Evolutionary conservation across 37 sponge, comb jelly and placozoan species (phyloP), one percentile per base, ranked within the genome.

Genomic region (Axinella damicornis): DNA sequence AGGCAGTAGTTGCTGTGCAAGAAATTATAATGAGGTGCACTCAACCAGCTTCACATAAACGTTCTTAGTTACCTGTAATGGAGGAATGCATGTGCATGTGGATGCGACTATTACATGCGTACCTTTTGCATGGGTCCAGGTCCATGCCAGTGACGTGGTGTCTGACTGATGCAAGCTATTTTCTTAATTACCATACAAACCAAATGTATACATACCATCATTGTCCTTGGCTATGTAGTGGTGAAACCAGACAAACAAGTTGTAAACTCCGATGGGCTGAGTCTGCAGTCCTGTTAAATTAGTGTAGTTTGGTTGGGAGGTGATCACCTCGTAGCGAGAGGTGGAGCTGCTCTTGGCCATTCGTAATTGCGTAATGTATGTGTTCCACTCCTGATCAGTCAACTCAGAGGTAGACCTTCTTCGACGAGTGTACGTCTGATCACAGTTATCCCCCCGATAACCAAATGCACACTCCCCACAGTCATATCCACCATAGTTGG

Each of bases 231-330:
- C 28, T 33, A 67, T 34, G 2, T 33, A 67, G 68, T 67, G 68
- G 33, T 67, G 68, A 18, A 67, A 19, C 68, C 68, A 67, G 32
- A 27, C 33, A 30, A 67, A 67, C 68, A 67, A 33, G 68, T 67
- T 34, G 9, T 67, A 67, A 11, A 19, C 19, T 19, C 46, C 46
- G 9, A 46, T 46, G 46, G 4, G 6, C 34, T 30, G 2, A 67
- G 68, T 33, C 33, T 67, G 19, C 2, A 32, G 2, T 33, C 5
- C 19, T 67, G 28, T 34, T 67, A 2, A 4, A 33, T 33, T 30
- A 67, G 12, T 30, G 19, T 24, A 19, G 33, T 30, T 27, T 19
- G 20, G 32, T 19, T 12, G 28, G 34, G 32, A 19, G 28, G 33
- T 67, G 34, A 30, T 33, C 68, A 67, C 68, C 34, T 33, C 28